Evolutionary conservation across 2,113 vertebrate species (phyloP), one percentile per base, ranked within the genome.

Genomic region (Pluvialis apricaria): DNA sequence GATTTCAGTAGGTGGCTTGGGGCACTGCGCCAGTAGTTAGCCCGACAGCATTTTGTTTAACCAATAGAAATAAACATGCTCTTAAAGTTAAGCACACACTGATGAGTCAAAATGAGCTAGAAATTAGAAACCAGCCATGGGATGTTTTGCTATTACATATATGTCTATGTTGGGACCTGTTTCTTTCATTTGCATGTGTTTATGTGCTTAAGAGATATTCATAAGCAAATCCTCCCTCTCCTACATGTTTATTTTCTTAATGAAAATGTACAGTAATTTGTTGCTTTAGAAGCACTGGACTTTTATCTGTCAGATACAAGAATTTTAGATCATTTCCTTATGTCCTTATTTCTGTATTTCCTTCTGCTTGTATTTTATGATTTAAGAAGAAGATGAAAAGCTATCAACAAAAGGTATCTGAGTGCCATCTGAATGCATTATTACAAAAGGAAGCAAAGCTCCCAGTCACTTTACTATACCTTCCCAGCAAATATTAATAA

Each of bases 401-500:
- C 24, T 65, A 65, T 24, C 34, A 94, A 51, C 26, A 60, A 85
- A 92, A 91, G 57, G 61, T 78, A 87, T 36, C 69, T 75, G 83
- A 91, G 64, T 88, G 57, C 65, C 29, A 7, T 83, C 72, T 86
- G 78, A 96, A 92, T 55, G 13, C 49, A 84, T 90, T 86, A 83
- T 31, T 79, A 55, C 60, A 85, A 64, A 81, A 75, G 76, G 60
- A 96, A 96, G 72, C 79, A 95, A 97, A 97, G 13, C 54, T 84
- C 57, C 38, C 60, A 70, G 64, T 69, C 52, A 76, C 58, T 83
- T 52, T 68, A 66, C 47, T 88, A 12, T 62, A 79, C 44, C 42
- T 95, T 92, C 66, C 80, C 86, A 94, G 83, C n/a, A 97, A 96
- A 96, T 82, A 82, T 79, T 90, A 52, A 25, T 73, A 73, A 77